Evolutionary conservation across 2,113 vertebrate species (phyloP), one percentile per base, ranked within the genome.

Genomic region (Pterocles orientalis): DNA sequence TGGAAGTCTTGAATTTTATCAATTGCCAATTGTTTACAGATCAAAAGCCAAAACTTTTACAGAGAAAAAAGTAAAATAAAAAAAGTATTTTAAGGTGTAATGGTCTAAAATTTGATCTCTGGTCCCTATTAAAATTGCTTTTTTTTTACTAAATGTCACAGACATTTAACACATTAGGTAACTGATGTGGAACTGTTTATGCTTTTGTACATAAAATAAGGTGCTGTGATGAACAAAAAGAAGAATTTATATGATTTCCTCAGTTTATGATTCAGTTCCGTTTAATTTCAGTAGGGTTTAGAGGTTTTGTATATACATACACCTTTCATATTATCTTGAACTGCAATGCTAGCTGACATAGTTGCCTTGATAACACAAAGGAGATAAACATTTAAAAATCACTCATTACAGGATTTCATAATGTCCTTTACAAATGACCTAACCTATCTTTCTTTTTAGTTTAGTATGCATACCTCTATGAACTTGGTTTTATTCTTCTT

Each of bases 151-250:
- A 81, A 91, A 73, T 92, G 58, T 88, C 34, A 71, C 24, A 21
- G 71, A 18, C 16, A 25, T 87, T 89, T 51, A 72, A 61, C 77
- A 34, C 47, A 65, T 76, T 29, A 82, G 36, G 51, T 85, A 64
- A 86, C 91, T 94, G 43, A 79, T 90, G 33, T 71, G 66, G 90
- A 80, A 75, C 5, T 88, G 68, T 90, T 72, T 72, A 23, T 82
- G 65, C 81, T 81, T 72, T 95, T 94, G 87, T 77, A 90, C 73
- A 89, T 89, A 76, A 61, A 91, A 19, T 72, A 93, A 94, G 60
- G 62, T 90, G 60, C 88, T 92, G n/a, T 76, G 64, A 94, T 90
- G 82, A 96, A 90, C 68, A 88, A 25, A 48, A 65, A 80, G 20
- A 39, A 11, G 34, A 83, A 50, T 65, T 91, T 90, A 14, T 89